Percentiles rank a stretch among this genome's conserved stretches.
These are phyloP conservation scores for Zapus hudsonius DNA, from an alignment of 2,113 vertebrate genomes.

Conservation along the genomic window DNA sequence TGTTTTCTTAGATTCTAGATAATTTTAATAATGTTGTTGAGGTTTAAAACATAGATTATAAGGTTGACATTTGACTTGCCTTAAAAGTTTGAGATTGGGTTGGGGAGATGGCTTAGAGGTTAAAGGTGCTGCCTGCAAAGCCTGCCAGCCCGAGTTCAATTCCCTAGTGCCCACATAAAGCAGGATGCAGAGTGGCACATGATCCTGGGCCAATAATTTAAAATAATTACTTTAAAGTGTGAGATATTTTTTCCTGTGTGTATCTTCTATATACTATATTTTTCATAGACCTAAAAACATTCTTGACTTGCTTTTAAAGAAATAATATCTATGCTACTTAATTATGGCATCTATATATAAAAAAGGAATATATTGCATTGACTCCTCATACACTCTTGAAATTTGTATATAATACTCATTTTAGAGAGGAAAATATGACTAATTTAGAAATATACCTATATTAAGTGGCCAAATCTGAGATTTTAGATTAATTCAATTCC, in stretches of 20 bases:
- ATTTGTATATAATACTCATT: not conserved
- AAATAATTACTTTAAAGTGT: not conserved
- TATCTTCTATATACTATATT: not conserved
- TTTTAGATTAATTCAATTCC: not conserved
- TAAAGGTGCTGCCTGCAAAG: too few relatives aligned
- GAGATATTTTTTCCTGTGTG: not conserved
- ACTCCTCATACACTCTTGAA: not conserved
- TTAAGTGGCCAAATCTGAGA: not conserved
- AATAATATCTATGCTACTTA: not conserved
- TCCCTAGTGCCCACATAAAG: too few relatives aligned
- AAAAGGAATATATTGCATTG: not conserved
- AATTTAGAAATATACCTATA: not conserved
- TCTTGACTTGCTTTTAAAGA: not conserved
- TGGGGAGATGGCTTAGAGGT: too few relatives aligned
- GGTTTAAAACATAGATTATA: not conserved
- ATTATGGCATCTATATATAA: not conserved
- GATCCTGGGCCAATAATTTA: too few relatives aligned
- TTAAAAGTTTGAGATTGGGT: not conserved
- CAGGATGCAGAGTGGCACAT: not conserved
- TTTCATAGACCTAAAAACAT: slow-evolving; percentile 12
- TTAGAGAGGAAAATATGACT: not conserved
- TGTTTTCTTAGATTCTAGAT: not conserved
- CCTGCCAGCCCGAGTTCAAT: too few relatives aligned
- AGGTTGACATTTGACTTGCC: slow-evolving; percentile 13
- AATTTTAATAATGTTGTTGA: not conserved